Evolutionary conservation across 53 echinoderm and acorn worm genomes (phyloP), one percentile per base, ranked within the genome.

Genomic region (Crossaster papposus): DNA sequence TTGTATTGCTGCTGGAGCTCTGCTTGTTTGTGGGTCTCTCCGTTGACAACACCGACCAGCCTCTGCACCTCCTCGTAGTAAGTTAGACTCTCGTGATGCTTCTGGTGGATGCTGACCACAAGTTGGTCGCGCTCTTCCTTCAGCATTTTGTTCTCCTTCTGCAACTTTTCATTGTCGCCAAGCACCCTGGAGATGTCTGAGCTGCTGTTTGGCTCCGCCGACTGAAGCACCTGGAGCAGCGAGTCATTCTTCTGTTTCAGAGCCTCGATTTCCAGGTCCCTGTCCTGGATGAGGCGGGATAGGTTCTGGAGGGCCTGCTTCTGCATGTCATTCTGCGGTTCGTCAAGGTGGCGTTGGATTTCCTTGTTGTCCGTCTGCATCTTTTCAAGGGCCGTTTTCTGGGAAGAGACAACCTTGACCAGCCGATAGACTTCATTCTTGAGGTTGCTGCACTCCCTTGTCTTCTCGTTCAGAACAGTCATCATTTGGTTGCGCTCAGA

Each of bases 11-110:
- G 70, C 88, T 96, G 94, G 24, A 97, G 78, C 35, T 90, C 87
- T 20, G 65, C 86, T n/a, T 85, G 74, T 86, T 93, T 95, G 63
- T 93, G 93, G 3, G 83, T 90, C 77, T 95, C 97, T 34, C 79
- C 72, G 55, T 80, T 85, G 35, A 97, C 71, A 18, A 95, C 81
- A 26, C 93, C 95, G 17, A 90, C 93, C 53, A 96, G 93, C 37
- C 98, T 87, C 88, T 97, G 98, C 31, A 97, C 98, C 82, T 97
- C 98, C 89, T 97, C 98, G 54, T 97, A 97, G 58, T 97, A 97
- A 9, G 95, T 91, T 20, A 97, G 71, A 74, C 98, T 97, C 82
- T 97, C 98, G 38, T 97, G 98, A 72, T 97, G 98, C 82, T 97
- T 97, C 80, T 97, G 98, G 78, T 95, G 95, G 75, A 97, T 94